Evolutionary conservation across 2,797 vertebrate species (phyloP).

Genomic region (Sitta carolinensis): DNA sequence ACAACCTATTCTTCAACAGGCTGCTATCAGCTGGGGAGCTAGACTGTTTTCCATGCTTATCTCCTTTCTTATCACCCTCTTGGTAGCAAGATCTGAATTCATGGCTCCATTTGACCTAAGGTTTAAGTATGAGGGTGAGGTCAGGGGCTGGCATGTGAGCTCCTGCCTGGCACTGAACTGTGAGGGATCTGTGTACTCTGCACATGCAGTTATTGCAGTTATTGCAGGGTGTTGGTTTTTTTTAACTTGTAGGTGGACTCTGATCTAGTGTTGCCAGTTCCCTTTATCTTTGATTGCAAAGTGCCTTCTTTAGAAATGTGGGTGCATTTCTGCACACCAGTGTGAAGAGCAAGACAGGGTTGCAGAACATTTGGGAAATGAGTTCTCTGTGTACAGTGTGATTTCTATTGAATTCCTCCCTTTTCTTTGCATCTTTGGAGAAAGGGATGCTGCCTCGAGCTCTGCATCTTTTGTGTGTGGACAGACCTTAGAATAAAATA

Average conservation of each 20-base stretch:
- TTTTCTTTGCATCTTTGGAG: background rate
- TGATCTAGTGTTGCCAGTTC: background rate
- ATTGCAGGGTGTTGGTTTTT: background rate
- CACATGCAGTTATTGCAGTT: background rate
- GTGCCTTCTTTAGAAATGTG: background rate
- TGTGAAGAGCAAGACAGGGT: background rate
- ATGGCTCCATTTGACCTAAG: background rate
- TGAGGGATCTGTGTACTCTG: background rate
- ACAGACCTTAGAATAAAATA: background rate
- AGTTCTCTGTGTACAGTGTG: background rate
- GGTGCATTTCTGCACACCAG: background rate
- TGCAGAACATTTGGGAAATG: background rate
- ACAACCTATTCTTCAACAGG: constrained; percentile 20
- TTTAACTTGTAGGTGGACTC: background rate
- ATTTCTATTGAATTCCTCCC: background rate
- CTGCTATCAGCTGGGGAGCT: background rate
- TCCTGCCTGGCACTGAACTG: background rate
- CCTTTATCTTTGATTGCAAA: background rate
- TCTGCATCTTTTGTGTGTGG: background rate
- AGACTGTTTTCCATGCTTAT: constrained; percentile 25
- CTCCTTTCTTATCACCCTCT: background rate
- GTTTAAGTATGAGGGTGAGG: background rate
- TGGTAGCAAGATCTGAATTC: constrained; percentile 1
- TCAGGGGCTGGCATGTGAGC: background rate
- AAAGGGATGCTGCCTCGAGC: background rate